phyloP scores from a whole-genome alignment of 2,113 vertebrate species.

The Vombatus ursinus region DNA sequence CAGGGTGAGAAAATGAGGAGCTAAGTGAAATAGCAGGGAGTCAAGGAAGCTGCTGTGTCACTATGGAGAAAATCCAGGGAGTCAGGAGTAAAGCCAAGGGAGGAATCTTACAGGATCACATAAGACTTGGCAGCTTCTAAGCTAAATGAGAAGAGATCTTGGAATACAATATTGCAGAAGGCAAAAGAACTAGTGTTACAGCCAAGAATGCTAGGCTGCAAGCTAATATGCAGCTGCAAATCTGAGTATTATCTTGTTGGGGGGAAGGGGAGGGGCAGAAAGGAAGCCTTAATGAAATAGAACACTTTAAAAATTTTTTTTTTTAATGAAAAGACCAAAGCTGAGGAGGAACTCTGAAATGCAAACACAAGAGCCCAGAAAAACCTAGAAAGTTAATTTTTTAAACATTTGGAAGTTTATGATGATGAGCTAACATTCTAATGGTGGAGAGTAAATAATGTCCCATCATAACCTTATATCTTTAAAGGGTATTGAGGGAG shows the following conservation, averaged over 20 bases:
- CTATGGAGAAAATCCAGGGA: neutral
- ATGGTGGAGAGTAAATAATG: neutral
- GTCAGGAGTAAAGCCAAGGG: neutral
- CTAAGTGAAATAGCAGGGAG: neutral
- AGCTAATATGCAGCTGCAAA: neutral
- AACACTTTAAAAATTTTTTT: neutral
- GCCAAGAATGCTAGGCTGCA: neutral
- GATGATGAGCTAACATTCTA: neutral
- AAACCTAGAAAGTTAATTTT: neutral
- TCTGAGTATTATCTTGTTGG: neutral
- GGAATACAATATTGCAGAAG: neutral
- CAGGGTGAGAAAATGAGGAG: neutral
- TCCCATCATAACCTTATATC: neutral
- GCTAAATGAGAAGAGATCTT: neutral
- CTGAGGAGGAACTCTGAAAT: neutral
- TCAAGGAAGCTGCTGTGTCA: neutral
- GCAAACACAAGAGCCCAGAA: neutral
- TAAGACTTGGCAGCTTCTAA: slow-evolving; percentile 1
- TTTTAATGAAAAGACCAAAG: neutral
- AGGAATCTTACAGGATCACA: neutral
- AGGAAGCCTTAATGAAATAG: neutral
- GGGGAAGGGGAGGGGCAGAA: neutral
- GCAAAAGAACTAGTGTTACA: neutral
- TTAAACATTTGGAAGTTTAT: neutral
- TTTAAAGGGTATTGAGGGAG: neutral